Conservation (phyloP, 2,888 invertebrate species). For the Orgyia antiqua region DNA sequence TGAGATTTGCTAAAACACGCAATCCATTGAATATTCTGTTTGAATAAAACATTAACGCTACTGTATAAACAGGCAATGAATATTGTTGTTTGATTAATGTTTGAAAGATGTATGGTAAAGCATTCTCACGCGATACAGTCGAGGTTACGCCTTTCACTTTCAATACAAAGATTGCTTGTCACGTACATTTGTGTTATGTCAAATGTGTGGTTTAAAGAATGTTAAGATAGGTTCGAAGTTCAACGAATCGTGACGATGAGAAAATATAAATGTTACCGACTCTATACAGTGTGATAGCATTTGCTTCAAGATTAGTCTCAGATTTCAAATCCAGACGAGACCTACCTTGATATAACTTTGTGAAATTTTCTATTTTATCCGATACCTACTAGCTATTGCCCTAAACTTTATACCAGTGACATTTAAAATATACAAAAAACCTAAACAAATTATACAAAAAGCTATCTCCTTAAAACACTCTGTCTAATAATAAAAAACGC, state of each 20-base stretch:
- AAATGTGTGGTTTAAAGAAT: slow-evolving; percentile 15
- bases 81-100: slow-evolving; percentile 10
- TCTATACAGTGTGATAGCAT: too few species aligned
- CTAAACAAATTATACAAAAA: too few species aligned
- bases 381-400: too few species aligned
- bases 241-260: slow-evolving; percentile 15
- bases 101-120: slow-evolving; percentile 10
- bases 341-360: too few species aligned
- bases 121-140: slow-evolving; percentile 32
- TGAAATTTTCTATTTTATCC: too few species aligned
- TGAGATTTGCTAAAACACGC: slow-evolving; percentile 6
- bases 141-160: slow-evolving; percentile 52
- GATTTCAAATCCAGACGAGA: too few species aligned
- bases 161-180: slow-evolving; percentile 32
- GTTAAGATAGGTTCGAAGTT: slow-evolving; percentile 15
- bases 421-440: too few species aligned
- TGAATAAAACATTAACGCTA: slow-evolving; percentile 9
- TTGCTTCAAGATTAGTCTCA: too few species aligned
- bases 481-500: too few species aligned
- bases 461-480: too few species aligned
- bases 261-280: too few species aligned
- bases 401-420: too few species aligned
- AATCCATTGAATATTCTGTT: slow-evolving; percentile 16
- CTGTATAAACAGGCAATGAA: slow-evolving; percentile 16
- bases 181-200: slow-evolving; percentile 14